phyloP scores from a whole-genome alignment of 2,113 vertebrate species.

The Muntiacus reevesi region DNA sequence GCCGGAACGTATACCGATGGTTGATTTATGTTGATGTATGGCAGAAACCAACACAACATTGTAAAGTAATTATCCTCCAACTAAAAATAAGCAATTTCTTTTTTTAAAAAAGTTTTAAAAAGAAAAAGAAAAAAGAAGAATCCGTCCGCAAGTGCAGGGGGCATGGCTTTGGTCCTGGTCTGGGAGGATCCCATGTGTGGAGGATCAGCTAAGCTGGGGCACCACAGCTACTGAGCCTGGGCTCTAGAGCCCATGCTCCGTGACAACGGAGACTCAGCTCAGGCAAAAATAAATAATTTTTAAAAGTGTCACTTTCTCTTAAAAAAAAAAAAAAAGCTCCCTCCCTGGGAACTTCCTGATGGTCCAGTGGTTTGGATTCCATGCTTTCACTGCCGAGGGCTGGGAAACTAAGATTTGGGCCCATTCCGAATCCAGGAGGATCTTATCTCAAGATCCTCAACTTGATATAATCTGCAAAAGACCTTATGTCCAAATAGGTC shows the following conservation, averaged over 20 bases:
- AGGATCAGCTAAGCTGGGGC: not conserved
- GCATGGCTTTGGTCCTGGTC: not conserved
- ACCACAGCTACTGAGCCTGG: not conserved
- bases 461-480: not conserved
- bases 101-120: not conserved
- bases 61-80: not conserved
- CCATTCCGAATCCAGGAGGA: not conserved
- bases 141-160: not conserved
- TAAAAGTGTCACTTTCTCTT: not conserved
- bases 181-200: not conserved
- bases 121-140: not conserved
- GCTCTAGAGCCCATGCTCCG: not conserved
- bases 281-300: not conserved
- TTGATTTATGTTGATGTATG: not conserved
- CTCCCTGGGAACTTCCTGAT: not conserved
- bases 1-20: accelerated
- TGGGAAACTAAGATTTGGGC: not conserved
- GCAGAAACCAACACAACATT: not conserved
- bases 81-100: not conserved
- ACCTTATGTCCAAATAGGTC: not conserved
- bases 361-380: not conserved
- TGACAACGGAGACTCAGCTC: not conserved
- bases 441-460: not conserved
- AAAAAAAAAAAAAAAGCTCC: not conserved
- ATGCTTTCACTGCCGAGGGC: not conserved